Evolutionary conservation across 2,797 vertebrate species (phyloP), one percentile per base, ranked within the genome.

Genomic region (Hirundo rustica): DNA sequence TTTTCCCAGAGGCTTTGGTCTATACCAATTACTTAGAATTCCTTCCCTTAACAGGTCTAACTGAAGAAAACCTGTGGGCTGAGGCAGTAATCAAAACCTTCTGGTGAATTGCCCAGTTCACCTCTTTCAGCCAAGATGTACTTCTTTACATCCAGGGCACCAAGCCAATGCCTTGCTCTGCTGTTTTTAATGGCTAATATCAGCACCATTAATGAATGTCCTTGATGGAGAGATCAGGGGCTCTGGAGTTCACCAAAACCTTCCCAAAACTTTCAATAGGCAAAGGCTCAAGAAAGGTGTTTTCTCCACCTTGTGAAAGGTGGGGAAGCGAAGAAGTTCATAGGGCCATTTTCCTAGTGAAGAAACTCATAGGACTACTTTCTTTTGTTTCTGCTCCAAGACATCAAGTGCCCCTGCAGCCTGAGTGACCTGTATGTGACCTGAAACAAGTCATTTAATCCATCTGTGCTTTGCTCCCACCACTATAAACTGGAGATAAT

Each of bases 401-500:
- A 61, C 60, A 82, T 29, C 55, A 65, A 91, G 67, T 57, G 58
- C 26, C 48, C n/a, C 45, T 87, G 48, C 36, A 94, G 88, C 73
- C 64, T 64, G 26, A 75, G 17, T 96, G 85, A 74, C 94, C 85
- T 82, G 44, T 68, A 51, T 9, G 4, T 92, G 95, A 96, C 88
- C 95, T 89, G 70, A 89, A 94, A 70, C 54, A 91, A 92, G 85
- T 83, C 18, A 73, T 77, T 94, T 95, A 96, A 95, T 82, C 67
- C 14, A 1, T 86, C 82, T 93, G 54, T 85, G 72, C 72, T 93
- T 92, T 93, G 36, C 54, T 93, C 95, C 91, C 68, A 86, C 71
- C 75, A 85, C 71, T 94, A 60, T 93, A 95, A 95, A 94, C 89
- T 81, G 73, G 61, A 96, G 83, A 79, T 93, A 97, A 96, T 94